Evolutionary conservation across 2,888 invertebrate species (phyloP), one percentile per base, ranked within the genome.

Genomic region (Anodontia alba): DNA sequence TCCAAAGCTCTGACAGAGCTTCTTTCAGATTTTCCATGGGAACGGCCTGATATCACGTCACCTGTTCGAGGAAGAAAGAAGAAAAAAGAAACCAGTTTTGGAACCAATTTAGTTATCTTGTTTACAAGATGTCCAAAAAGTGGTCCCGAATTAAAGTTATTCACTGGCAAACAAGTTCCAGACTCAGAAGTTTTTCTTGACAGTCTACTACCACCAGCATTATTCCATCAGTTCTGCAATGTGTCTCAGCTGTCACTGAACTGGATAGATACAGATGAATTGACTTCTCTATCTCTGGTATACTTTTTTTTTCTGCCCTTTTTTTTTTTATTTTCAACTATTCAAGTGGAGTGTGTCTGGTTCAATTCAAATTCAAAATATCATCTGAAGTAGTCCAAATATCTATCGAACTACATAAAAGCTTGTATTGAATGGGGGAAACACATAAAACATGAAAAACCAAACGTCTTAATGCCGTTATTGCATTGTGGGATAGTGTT

Each of bases 11-110:
- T 92, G 29, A 90, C 90, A n/a, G 91, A 92, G 81, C 75, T 90
- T 0, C 54, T 91, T 17, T 83, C 90, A 70, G 92, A 92, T 70
- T 91, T 92, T 76, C 88, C 86, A 29, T 92, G 92, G 92, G 91
- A 90, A 72, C 83, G 77, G 54, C 90, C 88, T 23, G 89, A 91
- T 72, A 82, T 91, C 2, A 81, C 86, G n/a, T 92, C 92, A 38
- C 91, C 92, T 33, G 83, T 90, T 1, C 91, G 88, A 71, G 74
- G 84, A 5, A 78, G 80, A 42, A 84, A 73, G 33, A 69, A 26
- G 29, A 79, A 68, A 43, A 80, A 83, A 38, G 38, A 72, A 0
- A 23, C 23, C 3, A 43, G n/a, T 29, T 31, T 68, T 3, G 23
- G 42, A 15, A 54, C 51, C 54, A 91, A 92, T 79, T 75, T 87